Base-by-base conservation (phyloP, 2,113 vertebrate species). In the Lagopus leucura region DNA sequence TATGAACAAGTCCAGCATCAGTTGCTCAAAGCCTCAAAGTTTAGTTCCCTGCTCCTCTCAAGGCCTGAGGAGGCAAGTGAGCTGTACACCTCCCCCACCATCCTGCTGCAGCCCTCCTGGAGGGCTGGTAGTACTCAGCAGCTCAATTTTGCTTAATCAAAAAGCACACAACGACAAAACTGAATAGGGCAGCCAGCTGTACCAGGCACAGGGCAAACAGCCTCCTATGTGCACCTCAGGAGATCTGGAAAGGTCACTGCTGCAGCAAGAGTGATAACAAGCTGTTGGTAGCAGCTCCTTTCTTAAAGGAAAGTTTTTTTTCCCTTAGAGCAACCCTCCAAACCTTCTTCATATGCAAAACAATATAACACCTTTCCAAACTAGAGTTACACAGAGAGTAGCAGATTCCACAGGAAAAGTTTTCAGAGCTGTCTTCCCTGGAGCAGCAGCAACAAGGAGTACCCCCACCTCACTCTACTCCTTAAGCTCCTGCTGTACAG, bases 81-180 rank as follows among this genome's bases (percentile, higher is more conserved):
- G 48, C 43, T 4, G 8, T 0, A 0, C 24, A 76, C 63, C 40
- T 82, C 63, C 71, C 45, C 75, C 57, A 30, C 57, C n/a, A 10
- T 65, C 60, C 38, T 30, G 40, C 40, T 30, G 13, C 76, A 78
- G 47, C 22, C 36, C 22, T 64, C 69, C 72, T 34, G 65, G 42
- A 71, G 70, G 9, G 78, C 91, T 86, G 70, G 88, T 54, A 91
- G 82, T 77, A 91, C 91, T 89, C 32, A 76, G 50, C 74, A 16
- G 82, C 57, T 91, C n/a, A 11, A 72, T 90, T 92, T 69, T 65
- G 47, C 67, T 25, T 2, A 7, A 67, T 47, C 69, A 47, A 55
- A 54, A 79, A 69, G 27, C n/a, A 13, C 3, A 32, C 66, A 66
- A 54, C 81, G 28, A 17, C 69, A 60, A 10, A 11, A 47, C 87